Percentiles rank a stretch among this genome's conserved stretches.
Conservation (phyloP, 2,113 vertebrate genomes). For the Lonchura striata region DNA sequence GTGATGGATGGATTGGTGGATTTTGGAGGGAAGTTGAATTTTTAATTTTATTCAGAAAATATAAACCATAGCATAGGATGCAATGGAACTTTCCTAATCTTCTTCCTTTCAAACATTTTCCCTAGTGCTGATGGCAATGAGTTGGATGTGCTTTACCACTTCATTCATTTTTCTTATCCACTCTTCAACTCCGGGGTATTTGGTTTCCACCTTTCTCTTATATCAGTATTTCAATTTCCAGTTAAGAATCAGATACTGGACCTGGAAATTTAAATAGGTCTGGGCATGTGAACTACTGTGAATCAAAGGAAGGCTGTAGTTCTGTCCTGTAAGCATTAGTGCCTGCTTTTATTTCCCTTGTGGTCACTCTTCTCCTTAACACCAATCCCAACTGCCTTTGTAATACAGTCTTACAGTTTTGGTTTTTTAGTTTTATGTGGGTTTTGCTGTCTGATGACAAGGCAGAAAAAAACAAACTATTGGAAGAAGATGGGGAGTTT, state of each 20-base stretch:
- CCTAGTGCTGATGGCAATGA: neutral
- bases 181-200: neutral
- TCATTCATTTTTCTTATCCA: neutral
- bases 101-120: neutral
- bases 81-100: neutral
- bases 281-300: neutral
- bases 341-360: neutral
- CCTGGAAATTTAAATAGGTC: neutral
- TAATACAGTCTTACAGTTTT: neutral
- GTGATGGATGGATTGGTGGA: neutral
- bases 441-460: neutral
- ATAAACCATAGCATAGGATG: neutral
- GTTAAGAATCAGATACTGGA: neutral
- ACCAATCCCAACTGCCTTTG: neutral
- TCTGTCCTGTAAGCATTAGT: neutral
- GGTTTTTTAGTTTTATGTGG: neutral
- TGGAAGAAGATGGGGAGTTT: neutral
- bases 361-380: neutral
- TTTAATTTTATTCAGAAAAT: neutral
- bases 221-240: conserved; percentile 38
- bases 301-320: neutral
- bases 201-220: neutral
- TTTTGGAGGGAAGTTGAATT: neutral
- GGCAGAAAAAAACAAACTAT: neutral
- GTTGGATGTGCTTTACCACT: neutral